phyloP scores from a whole-genome alignment of 2,113 vertebrate genomes.

The Myotis yumanensis region DNA sequence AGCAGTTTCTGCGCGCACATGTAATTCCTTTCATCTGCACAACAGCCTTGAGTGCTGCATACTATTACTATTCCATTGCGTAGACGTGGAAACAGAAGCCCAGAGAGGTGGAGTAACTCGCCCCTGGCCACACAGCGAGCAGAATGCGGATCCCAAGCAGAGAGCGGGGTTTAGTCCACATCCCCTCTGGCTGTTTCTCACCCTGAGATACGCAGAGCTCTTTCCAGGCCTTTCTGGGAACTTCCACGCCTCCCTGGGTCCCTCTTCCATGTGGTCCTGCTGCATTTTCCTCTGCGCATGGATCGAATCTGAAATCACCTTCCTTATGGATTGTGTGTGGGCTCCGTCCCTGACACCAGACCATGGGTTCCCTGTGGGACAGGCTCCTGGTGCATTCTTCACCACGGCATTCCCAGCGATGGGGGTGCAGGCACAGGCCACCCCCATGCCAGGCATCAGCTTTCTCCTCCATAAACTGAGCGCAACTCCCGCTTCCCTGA shows the following conservation, averaged over 20 bases:
- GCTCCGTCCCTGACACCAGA: neutral
- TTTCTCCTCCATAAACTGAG: neutral
- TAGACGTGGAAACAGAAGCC: neutral
- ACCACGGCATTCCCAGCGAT: too few species aligned
- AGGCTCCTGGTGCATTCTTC: neutral
- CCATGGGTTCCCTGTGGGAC: rapidly evolving
- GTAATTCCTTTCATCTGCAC: neutral
- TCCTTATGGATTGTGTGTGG: rapidly evolving
- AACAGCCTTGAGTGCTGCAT: rapidly evolving
- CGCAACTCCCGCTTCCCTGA: rapidly evolving
- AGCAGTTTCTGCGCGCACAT: rapidly evolving
- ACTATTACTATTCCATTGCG: neutral
- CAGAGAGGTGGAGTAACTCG: neutral
- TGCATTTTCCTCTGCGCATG: rapidly evolving
- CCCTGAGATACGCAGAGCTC: neutral
- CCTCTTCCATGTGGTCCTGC: rapidly evolving
- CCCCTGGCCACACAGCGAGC: neutral
- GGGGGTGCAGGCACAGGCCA: neutral
- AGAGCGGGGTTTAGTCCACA: too few species aligned
- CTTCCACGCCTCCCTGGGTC: rapidly evolving
- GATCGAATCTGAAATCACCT: rapidly evolving
- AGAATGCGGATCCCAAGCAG: neutral
- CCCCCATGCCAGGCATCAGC: neutral
- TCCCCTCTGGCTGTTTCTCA: neutral
- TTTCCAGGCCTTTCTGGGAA: neutral